Conservation (phyloP, 2,113 vertebrate genomes). For the Hypomesus transpacificus region DNA sequence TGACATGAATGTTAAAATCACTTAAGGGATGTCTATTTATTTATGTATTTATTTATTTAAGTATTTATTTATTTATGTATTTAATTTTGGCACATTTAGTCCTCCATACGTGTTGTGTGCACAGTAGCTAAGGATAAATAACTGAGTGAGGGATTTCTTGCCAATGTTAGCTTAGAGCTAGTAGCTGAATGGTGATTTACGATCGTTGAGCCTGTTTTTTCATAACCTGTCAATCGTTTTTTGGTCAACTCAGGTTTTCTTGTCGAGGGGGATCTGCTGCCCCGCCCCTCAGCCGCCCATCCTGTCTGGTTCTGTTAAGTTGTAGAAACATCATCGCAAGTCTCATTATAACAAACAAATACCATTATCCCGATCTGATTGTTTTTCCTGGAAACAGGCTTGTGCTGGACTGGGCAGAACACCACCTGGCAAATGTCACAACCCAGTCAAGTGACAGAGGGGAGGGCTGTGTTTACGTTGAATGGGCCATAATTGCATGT, state of each 20-base stretch:
- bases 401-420: constrained; percentile 48
- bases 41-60: too few species aligned
- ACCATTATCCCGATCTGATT: constrained; percentile 30
- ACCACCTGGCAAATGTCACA: constrained; percentile 69
- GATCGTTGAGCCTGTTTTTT: too few species aligned
- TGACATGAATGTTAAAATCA: too few species aligned
- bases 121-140: too few species aligned
- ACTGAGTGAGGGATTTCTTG: too few species aligned
- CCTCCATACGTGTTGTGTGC: too few species aligned
- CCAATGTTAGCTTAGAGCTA: too few species aligned
- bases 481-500: constrained; percentile 65
- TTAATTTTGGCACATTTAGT: too few species aligned
- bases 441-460: constrained; percentile 57
- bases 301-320: neutral
- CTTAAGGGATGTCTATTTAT: too few species aligned
- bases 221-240: too few species aligned
- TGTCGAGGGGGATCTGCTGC: neutral
- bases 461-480: constrained; percentile 50
- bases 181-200: too few species aligned
- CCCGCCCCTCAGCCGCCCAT: neutral
- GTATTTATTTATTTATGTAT: too few species aligned
- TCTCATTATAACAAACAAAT: constrained; percentile 10
- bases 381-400: constrained; percentile 46
- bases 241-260: neutral
- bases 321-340: neutral